Evolutionary conservation across 2,888 invertebrate species (phyloP).

Genomic region (Capitulum mitella): DNA sequence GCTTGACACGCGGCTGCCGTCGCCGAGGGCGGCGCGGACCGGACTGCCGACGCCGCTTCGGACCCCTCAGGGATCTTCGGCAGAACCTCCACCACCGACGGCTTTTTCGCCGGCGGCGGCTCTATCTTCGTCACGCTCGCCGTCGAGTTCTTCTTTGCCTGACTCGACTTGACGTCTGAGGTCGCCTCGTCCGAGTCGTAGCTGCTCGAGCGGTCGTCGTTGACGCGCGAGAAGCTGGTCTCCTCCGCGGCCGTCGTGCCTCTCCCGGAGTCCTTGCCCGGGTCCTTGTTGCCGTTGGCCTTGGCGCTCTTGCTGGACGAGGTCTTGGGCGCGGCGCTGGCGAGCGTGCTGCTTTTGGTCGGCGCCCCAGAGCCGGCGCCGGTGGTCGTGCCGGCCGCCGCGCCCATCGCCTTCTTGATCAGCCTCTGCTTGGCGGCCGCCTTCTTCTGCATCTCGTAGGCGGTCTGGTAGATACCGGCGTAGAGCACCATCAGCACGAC

Average conservation of each 20-base stretch:
- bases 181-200: not conserved
- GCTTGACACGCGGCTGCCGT: constrained; percentile 36
- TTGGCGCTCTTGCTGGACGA: constrained; percentile 42
- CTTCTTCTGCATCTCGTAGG: constrained; percentile 94
- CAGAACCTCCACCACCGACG: constrained; percentile 34
- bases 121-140: constrained; percentile 36
- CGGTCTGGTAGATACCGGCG: constrained; percentile 94
- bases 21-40: constrained; percentile 44
- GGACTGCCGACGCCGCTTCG: not conserved
- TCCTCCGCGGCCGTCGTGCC: constrained; percentile 29
- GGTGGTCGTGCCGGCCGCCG: constrained; percentile 68
- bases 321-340: constrained; percentile 17
- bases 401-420: constrained; percentile 88
- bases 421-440: constrained; percentile 93
- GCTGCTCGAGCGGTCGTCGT: constrained; percentile 26
- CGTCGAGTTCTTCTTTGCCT: constrained; percentile 22
- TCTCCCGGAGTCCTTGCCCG: constrained; percentile 29
- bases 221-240: constrained; percentile 19
- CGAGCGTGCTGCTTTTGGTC: constrained; percentile 26
- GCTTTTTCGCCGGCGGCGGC: constrained; percentile 33
- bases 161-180: not conserved
- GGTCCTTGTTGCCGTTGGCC: constrained; percentile 23
- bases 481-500: constrained; percentile 92
- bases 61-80: constrained; percentile 32
- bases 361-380: constrained; percentile 50